Evolutionary conservation across 2,888 invertebrate genomes (phyloP).

Genomic region (Catocala nupta): DNA sequence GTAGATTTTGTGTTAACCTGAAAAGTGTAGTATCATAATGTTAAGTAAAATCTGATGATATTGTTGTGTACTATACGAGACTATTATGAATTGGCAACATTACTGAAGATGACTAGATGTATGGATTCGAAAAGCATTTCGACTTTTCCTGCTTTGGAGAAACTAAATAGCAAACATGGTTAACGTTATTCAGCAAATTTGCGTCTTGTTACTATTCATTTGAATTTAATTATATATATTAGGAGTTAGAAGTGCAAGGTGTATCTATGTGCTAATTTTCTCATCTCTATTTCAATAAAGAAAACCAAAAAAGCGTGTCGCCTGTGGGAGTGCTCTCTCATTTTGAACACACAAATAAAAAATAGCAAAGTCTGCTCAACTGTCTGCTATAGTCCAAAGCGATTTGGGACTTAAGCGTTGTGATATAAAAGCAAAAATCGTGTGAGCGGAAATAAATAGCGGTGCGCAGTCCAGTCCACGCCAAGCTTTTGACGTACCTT

Average conservation of each 20-base stretch:
- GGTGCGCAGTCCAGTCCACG: constrained; percentile 67
- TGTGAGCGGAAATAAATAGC: constrained; percentile 72
- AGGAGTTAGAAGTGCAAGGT: constrained; percentile 41
- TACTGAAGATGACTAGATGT: constrained; percentile 10
- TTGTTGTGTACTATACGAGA: neutral
- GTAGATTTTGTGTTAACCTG: too few species aligned
- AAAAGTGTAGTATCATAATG: too few species aligned
- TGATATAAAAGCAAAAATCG: constrained; percentile 73
- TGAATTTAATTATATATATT: constrained; percentile 19
- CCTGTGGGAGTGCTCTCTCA: constrained; percentile 46
- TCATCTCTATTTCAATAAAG: constrained; percentile 42
- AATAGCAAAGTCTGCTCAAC: constrained; percentile 46
- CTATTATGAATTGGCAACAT: constrained; percentile 8
- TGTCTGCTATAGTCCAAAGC: constrained; percentile 61
- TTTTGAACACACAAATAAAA: constrained; percentile 46
- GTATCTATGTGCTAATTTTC: constrained; percentile 43
- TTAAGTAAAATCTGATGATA: neutral
- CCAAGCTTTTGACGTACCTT: constrained; percentile 84
- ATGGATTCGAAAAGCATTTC: constrained; percentile 11
- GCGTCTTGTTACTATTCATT: constrained; percentile 11
- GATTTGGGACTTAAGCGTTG: constrained; percentile 67
- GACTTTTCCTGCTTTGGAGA: neutral
- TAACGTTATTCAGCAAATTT: constrained; percentile 24
- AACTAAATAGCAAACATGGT: constrained; percentile 7
- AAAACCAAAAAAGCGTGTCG: constrained; percentile 51